phyloP scores from a whole-genome alignment of 2,113 vertebrate genomes.

The Mola mola region DNA sequence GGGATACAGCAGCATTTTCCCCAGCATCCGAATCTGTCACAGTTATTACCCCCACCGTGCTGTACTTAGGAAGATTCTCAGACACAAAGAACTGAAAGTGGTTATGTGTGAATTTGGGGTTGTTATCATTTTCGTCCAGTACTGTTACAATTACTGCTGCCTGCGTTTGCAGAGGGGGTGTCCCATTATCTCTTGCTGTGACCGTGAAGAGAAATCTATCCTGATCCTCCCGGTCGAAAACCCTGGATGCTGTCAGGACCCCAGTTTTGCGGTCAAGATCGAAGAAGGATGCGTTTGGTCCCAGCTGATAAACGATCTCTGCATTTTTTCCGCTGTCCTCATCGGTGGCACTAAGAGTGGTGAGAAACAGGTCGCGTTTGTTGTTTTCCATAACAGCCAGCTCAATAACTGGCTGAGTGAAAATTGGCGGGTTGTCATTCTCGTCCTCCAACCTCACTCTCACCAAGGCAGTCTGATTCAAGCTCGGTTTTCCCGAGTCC shows the following conservation, averaged over 20 bases:
- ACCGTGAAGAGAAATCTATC: slow-evolving; percentile 97
- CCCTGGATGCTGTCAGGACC: slow-evolving; percentile 95
- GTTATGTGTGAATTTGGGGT: slow-evolving; percentile 98
- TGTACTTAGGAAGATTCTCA: slow-evolving; percentile 98
- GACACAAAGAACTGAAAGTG: slow-evolving; percentile 99
- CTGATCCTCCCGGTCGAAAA: slow-evolving; percentile 97
- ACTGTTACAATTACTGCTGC: slow-evolving; percentile 97
- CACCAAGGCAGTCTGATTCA: slow-evolving; percentile 97
- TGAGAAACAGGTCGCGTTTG: slow-evolving; percentile 95
- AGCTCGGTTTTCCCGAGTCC: slow-evolving; percentile 96
- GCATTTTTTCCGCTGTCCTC: slow-evolving; percentile 98
- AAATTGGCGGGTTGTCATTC: slow-evolving; percentile 98
- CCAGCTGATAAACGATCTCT: slow-evolving; percentile 98
- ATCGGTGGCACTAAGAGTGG: slow-evolving; percentile 95
- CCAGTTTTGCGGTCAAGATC: slow-evolving; percentile 98
- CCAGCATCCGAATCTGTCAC: slow-evolving; percentile 97
- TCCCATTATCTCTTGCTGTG: slow-evolving; percentile 97
- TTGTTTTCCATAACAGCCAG: slow-evolving; percentile 98
- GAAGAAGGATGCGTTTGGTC: slow-evolving; percentile 97
- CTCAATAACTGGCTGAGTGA: slow-evolving; percentile 98
- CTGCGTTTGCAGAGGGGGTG: slow-evolving; percentile 95
- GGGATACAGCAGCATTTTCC: slow-evolving; percentile 94
- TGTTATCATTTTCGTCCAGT: slow-evolving; percentile 98
- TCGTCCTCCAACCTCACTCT: slow-evolving; percentile 97
- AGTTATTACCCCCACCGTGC: slow-evolving; percentile 97